Evolutionary conservation across 2,797 vertebrate genomes (phyloP), one percentile per base, ranked within the genome.

Genomic region (Florisuga fusca): DNA sequence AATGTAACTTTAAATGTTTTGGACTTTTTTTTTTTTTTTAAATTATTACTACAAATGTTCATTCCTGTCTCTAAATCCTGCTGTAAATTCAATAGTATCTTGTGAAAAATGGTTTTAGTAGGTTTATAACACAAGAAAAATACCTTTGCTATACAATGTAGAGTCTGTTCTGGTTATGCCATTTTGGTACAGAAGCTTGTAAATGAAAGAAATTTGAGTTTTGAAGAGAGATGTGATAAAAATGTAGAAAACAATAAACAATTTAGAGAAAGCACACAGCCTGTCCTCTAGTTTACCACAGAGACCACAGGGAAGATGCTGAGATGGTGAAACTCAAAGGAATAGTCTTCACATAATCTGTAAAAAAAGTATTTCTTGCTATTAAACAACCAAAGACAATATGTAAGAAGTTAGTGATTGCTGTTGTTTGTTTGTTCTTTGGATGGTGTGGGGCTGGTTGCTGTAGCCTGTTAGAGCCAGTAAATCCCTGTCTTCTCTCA

Each of bases 331-430:
- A 51, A 79, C n/a, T 86, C 46, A 86, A 86, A 73, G 58, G 76
- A 89, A 41, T 79, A 96, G 87, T 90, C 90, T 91, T 82, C 83
- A 84, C 87, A 19, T 90, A 90, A 58, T 93, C 87, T 96, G 95
- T 95, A 96, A 80, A 91, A n/a, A n/a, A 95, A 96, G 62, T 93
- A 90, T 94, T 95, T 96, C 91, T 94, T 96, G 91, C 88, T 93
- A 96, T 96, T 96, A 96, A 96, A 96, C 85, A 93, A 95, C 96
- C 96, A 96, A 96, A 96, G 91, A 94, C 87, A 72, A 88, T 94
- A 93, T 5, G 54, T 62, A 91, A 94, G 91, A 93, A 10, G 55
- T 72, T 95, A 94, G 90, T 79, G 80, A 88, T 93, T 76, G 69
- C 76, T 89, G 86, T 94, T 76, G 38, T 64, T 61, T 78, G 36